Evolutionary conservation across 2,113 vertebrate species (phyloP), one percentile per base, ranked within the genome.

Genomic region (Cryptomyrus ogoouensis): DNA sequence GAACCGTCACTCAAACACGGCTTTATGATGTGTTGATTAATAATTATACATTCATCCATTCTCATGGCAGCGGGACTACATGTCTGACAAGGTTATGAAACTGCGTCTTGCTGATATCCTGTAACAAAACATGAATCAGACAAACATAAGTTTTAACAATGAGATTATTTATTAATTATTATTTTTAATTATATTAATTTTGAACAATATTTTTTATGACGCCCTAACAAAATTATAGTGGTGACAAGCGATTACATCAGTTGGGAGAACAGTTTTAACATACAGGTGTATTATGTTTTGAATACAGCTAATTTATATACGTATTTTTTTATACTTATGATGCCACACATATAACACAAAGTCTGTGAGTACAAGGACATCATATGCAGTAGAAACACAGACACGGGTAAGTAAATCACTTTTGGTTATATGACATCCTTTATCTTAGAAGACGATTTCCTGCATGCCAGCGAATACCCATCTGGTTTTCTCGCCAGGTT

Each of bases 21-120:
- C 88, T 74, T 86, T 87, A 88, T 87, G 87, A 90, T 93, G 50
- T 90, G 87, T 88, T 89, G 91, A 91, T 93, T 91, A 93, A 93
- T 90, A 89, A 90, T 89, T 91, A 90, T 83, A 77, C 89, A 89
- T 88, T 88, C 74, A 88, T 91, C 91, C 46, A 19, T 80, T 86
- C 90, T 91, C 50, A 42, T 88, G 85, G 53, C 56, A 90, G 88
- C 9, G 74, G 91, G 88, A 90, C 91, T 89, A 91, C 49, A 70
- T 13, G 15, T 31, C 87, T 27, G 49, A 90, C 90, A 49, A 50
- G 27, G 83, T 66, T 66, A 83, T 70, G 49, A 88, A 19, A 88
- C 88, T 77, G 58, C 85, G 80, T 91, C 88, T 52, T 84, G 58
- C 89, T 90, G 88, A 39, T 90, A 83, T 88, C 80, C 89, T 50